A percentile compares a stretch with the other conserved stretches of the same genome.
Conservation (phyloP, 2,797 vertebrate genomes). For the Eleutherodactylus coqui region DNA sequence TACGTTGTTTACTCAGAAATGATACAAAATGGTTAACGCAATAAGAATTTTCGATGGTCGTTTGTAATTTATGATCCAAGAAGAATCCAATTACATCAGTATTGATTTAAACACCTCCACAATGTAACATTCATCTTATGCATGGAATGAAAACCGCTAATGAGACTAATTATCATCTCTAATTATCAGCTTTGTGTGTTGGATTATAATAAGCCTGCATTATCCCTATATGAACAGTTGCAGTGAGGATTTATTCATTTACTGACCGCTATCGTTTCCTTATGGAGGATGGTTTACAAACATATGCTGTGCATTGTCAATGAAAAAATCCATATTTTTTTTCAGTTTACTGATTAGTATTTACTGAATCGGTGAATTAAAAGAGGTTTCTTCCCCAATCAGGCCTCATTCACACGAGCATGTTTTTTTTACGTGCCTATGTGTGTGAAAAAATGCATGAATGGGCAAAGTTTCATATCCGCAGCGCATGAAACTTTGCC, state of each 20-base stretch:
- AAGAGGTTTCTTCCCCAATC: too few species aligned
- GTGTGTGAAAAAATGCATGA: too few species aligned
- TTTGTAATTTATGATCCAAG: slow-evolving; percentile 2
- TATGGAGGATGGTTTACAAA: not conserved
- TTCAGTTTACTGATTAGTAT: not conserved
- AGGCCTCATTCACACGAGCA: too few species aligned
- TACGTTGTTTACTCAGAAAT: not conserved
- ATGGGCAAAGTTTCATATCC: too few species aligned
- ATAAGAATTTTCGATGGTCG: not conserved
- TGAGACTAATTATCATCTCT: slow-evolving; percentile 29
- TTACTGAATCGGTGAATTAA: not conserved
- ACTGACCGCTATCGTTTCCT: not conserved
- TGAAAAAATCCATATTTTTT: not conserved
- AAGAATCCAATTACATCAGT: slow-evolving; percentile 8
- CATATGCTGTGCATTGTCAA: not conserved
- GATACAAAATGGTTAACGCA: not conserved
- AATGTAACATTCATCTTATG: slow-evolving; percentile 1
- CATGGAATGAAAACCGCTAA: not conserved
- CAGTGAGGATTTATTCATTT: not conserved
- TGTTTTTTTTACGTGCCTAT: too few species aligned
- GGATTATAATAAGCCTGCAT: not conserved
- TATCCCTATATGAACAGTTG: not conserved
- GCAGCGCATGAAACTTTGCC: too few species aligned
- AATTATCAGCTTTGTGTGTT: slow-evolving; percentile 27
- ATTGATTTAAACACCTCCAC: slow-evolving; percentile 1